phyloP scores from a whole-genome alignment of 2,888 invertebrate species.

The Hydropsyche betteni region DNA sequence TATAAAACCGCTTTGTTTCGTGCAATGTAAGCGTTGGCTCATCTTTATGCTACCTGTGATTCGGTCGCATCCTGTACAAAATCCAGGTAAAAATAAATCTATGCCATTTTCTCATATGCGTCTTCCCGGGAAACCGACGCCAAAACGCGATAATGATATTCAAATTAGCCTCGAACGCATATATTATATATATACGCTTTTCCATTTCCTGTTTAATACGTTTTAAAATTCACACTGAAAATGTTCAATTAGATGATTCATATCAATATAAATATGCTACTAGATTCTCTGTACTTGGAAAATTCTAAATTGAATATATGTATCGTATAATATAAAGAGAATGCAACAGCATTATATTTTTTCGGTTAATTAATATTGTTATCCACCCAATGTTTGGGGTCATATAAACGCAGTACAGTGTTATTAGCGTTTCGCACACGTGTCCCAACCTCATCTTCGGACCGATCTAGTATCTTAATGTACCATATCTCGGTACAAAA shows the following conservation, averaged over 20 bases:
- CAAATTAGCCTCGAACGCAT: too few relatives aligned
- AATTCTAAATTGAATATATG: too few relatives aligned
- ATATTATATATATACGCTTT: too few relatives aligned
- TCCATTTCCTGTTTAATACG: too few relatives aligned
- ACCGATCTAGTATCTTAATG: slow-evolving; percentile 46
- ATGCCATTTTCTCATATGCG: slow-evolving; percentile 4
- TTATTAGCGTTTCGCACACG: slow-evolving; percentile 45
- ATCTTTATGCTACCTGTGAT: slow-evolving; percentile 39
- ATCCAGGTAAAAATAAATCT: slow-evolving; percentile 24
- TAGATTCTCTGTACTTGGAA: too few relatives aligned
- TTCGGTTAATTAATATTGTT: too few relatives aligned
- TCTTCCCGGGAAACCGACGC: slow-evolving; percentile 12
- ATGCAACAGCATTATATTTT: background rate
- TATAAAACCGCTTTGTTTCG: too few relatives aligned
- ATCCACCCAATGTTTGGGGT: background rate
- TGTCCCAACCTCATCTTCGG: slow-evolving; percentile 36
- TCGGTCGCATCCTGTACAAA: slow-evolving; percentile 32
- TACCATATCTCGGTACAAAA: slow-evolving; percentile 28
- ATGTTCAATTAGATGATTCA: too few relatives aligned
- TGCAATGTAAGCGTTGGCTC: slow-evolving; percentile 6
- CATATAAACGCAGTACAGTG: slow-evolving; percentile 2
- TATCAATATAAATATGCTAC: too few relatives aligned
- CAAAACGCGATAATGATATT: too few relatives aligned
- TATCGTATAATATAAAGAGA: background rate
- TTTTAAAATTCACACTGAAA: too few relatives aligned